Base-by-base conservation (phyloP, 2,113 vertebrate genomes). In the Dendropsophus ebraccatus region DNA sequence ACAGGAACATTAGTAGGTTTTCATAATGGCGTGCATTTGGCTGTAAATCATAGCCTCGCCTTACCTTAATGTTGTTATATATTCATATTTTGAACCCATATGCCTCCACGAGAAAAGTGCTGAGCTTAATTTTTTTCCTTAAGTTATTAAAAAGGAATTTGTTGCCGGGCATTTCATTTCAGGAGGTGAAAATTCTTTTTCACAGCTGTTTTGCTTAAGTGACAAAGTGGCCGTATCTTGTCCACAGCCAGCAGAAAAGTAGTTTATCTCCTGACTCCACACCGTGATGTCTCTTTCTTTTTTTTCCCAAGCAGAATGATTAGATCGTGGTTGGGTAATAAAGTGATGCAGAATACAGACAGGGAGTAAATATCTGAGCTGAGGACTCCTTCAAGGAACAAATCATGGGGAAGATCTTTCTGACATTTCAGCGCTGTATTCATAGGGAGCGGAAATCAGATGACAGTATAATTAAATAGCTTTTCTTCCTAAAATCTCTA, bases 141-240 rank as follows among this genome's bases (percentile, higher is more conserved):
- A 28, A 21, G 76, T 72, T 72, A 72, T 81, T 86, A 86, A 74
- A 70, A 60, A 21, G 13, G 67, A 81, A 86, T 86, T 62, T 60
- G 77, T 81, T 58, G 85, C 77, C 35, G 58, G 23, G 67, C 85
- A 52, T 73, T 87, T 87, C 54, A 56, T 45, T 86, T 86, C 65
- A 54, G 65, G 70, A 86, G 84, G 65, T 86, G 76, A 72, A 86
- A 81, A 80, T 72, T 86, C 49, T 72, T 86, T 73, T 86, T 86
- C 65, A 72, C 84, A 86, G 84, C 76, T 86, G 75, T 86, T 87
- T 87, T 87, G 85, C 77, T 81, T 87, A 87, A 87, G 78, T 81
- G 78, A 87, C 85, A 87, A 81, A 87, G 72, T 45, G 78, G 65
- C 41, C 49, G 10, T 74, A 81, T 87, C 50, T 81, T 81, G 85